Conservation (phyloP, 1,140 invertebrate genomes). For the Helicoverpa armigera region DNA sequence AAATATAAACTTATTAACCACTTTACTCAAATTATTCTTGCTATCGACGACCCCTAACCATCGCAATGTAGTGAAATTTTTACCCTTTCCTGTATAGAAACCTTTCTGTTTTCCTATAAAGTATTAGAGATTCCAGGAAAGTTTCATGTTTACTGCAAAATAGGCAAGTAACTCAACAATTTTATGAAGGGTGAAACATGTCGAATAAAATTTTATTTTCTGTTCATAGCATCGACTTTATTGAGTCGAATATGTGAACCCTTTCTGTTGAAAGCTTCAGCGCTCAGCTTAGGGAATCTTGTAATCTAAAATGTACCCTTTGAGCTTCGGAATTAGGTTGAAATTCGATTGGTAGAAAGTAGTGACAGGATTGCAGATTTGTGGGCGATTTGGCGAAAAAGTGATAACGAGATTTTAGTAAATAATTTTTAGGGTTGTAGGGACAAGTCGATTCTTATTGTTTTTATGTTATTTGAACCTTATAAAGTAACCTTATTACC, state of each 20-base stretch:
- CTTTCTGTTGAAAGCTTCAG: constrained; percentile 27
- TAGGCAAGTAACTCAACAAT: constrained; percentile 23
- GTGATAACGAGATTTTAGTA: too few species aligned
- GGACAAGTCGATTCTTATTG: too few species aligned
- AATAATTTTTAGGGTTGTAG: too few species aligned
- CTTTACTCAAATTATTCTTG: not conserved
- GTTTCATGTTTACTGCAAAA: constrained; percentile 1
- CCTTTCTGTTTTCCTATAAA: not conserved
- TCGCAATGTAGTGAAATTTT: not conserved
- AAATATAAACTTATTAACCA: too few species aligned
- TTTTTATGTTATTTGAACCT: too few species aligned
- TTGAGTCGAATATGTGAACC: constrained; percentile 15
- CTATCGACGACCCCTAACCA: not conserved
- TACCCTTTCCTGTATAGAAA: not conserved
- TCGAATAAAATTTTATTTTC: constrained; percentile 40
- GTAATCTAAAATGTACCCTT: not conserved
- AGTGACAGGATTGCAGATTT: too few species aligned
- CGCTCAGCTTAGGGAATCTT: not conserved
- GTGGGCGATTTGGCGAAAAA: too few species aligned
- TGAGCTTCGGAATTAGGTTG: not conserved
- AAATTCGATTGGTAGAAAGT: too few species aligned
- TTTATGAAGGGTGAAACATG: constrained; percentile 28
- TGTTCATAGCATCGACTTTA: constrained; percentile 17
- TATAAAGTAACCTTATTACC: too few species aligned
- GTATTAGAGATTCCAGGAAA: not conserved